Percentiles rank a stretch among this genome's conserved stretches.
Evolutionary conservation across 2,797 vertebrate genomes (phyloP).

Genomic region (Characodon lateralis): DNA sequence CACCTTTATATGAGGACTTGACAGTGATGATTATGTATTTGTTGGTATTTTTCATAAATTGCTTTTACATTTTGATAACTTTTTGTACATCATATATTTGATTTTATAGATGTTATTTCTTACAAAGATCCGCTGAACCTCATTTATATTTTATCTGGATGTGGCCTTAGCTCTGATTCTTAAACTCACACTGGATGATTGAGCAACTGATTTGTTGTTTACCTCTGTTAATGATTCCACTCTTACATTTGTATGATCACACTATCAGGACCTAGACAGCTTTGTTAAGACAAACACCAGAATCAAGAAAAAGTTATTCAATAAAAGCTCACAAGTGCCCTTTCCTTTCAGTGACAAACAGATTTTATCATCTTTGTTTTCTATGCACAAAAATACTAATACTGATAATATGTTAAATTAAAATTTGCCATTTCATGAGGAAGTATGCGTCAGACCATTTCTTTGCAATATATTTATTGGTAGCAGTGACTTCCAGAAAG

Average conservation of each 20-base stretch:
- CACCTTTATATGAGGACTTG: neutral
- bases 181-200: neutral
- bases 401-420: neutral
- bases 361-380: conserved; percentile 1
- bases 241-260: neutral
- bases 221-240: neutral
- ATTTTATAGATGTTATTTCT: neutral
- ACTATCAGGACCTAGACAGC: neutral
- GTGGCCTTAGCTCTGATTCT: conserved; percentile 3
- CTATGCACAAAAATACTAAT: neutral
- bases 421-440: neutral
- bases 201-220: conserved; percentile 6
- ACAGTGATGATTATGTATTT: conserved; percentile 2
- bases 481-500: conserved; percentile 1
- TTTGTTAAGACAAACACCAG: neutral
- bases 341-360: neutral
- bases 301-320: neutral
- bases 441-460: neutral
- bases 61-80: neutral
- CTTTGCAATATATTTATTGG: neutral
- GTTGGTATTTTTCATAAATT: conserved; percentile 23
- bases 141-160: neutral
- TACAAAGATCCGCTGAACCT: neutral
- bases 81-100: conserved; percentile 8
- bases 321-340: neutral